Percentiles rank a stretch among this genome's conserved stretches.
Conservation (phyloP, 2,797 vertebrate species). For the Molossus molossus region DNA sequence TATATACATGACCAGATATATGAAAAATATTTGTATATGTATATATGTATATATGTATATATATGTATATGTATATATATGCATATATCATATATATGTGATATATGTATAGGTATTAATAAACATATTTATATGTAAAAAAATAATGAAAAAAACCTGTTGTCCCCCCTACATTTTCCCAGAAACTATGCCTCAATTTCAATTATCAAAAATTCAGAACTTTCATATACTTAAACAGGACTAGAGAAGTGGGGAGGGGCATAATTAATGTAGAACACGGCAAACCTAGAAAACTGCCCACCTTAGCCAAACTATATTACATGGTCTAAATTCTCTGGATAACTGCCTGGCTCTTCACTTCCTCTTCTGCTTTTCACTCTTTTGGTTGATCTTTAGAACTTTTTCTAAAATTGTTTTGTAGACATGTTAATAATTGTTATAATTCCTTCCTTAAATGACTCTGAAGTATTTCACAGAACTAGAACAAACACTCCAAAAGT, state of each 20-base stretch:
- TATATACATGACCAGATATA: not conserved
- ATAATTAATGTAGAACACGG: not conserved
- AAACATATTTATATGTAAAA: constrained; percentile 3
- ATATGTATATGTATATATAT: not conserved
- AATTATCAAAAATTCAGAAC: constrained; percentile 5
- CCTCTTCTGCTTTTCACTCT: not conserved
- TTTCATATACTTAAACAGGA: constrained; percentile 31
- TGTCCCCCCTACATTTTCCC: not conserved
- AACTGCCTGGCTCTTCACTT: not conserved
- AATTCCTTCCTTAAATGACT: not conserved
- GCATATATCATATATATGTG: no score
- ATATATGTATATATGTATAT: not conserved
- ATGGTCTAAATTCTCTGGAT: not conserved
- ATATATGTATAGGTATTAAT: not conserved
- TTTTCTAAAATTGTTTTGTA: no score
- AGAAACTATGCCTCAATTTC: constrained; percentile 36
- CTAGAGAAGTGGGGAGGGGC: not conserved
- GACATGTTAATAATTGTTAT: not conserved
- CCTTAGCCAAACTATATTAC: not conserved
- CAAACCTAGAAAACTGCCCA: not conserved
- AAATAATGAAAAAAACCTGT: not conserved
- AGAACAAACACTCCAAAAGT: no score
- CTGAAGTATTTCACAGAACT: no score
- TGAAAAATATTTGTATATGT: not conserved
- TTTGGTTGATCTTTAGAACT: not conserved